A percentile compares a stretch with the other conserved stretches of the same genome.
phyloP scores from a whole-genome alignment of 2,888 invertebrate species.

The Lumbricus terrestris region DNA sequence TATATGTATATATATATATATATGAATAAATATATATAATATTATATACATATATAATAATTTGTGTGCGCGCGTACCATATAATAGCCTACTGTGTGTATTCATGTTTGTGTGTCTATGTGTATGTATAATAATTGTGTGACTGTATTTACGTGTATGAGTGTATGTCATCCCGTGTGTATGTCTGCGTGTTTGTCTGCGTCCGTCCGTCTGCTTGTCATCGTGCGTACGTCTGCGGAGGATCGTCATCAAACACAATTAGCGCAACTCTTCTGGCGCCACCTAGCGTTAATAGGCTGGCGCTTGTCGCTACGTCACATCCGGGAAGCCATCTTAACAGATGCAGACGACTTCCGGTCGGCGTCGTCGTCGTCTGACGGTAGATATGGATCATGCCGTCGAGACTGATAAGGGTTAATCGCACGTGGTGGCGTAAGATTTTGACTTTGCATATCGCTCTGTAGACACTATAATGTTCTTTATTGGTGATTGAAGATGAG shows the following conservation, averaged over 20 bases:
- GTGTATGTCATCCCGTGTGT: background rate
- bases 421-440: background rate
- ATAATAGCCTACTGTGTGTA: too few species aligned
- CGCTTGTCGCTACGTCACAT: background rate
- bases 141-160: too few species aligned
- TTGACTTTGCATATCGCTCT: background rate
- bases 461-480: too few species aligned
- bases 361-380: background rate
- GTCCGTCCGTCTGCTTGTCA: background rate
- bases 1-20: too few species aligned
- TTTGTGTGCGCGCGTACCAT: too few species aligned
- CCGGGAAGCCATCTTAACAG: background rate
- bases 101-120: too few species aligned
- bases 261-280: background rate
- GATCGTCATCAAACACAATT: background rate
- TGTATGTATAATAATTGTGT: too few species aligned
- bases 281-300: background rate
- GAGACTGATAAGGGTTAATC: background rate
- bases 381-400: background rate
- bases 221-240: background rate
- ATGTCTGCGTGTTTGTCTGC: background rate
- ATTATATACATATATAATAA: too few species aligned
- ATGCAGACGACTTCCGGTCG: background rate
- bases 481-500: too few species aligned
- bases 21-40: too few species aligned